These are phyloP conservation scores for Pseudobourletiella spinata DNA, from an alignment of 1,140 invertebrate genomes.

Conservation along the genomic window DNA sequence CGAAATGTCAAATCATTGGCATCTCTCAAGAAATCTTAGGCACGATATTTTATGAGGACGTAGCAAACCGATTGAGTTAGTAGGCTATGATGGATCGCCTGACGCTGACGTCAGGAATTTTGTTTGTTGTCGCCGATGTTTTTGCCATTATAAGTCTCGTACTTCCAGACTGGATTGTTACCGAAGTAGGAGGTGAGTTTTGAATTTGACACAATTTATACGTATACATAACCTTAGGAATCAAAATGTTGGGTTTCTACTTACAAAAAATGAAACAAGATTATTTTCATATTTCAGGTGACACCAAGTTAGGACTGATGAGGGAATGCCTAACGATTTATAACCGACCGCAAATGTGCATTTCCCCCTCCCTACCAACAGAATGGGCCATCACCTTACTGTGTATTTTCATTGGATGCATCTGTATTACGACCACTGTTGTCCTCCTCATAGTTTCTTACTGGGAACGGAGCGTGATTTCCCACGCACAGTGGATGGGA, in stretches of 20 bases:
- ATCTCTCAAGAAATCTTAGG: too few relatives aligned
- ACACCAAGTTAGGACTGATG: conserved; percentile 81
- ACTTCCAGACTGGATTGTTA: conserved; percentile 93
- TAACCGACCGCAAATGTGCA: conserved; percentile 52
- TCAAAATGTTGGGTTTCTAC: too few relatives aligned
- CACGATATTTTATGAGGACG: too few relatives aligned
- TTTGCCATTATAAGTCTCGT: conserved; percentile 88
- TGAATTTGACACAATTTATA: not conserved
- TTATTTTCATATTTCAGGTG: too few relatives aligned
- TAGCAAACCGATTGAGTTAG: too few relatives aligned
- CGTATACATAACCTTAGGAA: too few relatives aligned
- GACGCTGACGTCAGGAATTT: conserved; percentile 78
- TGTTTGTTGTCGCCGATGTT: conserved; percentile 85
- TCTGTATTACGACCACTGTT: conserved; percentile 84
- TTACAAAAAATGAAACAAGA: too few relatives aligned
- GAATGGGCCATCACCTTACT: conserved; percentile 86
- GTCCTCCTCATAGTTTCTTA: conserved; percentile 76
- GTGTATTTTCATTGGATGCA: conserved; percentile 84
- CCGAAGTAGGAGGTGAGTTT: conserved; percentile 71
- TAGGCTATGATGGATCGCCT: conserved; percentile 96
- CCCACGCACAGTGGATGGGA: conserved; percentile 88
- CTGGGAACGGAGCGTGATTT: conserved; percentile 81
- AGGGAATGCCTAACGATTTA: conserved; percentile 89
- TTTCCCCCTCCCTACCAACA: conserved; percentile 33
- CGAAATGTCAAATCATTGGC: too few relatives aligned